Base-by-base conservation (phyloP, 2,113 vertebrate genomes). In the Trematocara zebra region DNA sequence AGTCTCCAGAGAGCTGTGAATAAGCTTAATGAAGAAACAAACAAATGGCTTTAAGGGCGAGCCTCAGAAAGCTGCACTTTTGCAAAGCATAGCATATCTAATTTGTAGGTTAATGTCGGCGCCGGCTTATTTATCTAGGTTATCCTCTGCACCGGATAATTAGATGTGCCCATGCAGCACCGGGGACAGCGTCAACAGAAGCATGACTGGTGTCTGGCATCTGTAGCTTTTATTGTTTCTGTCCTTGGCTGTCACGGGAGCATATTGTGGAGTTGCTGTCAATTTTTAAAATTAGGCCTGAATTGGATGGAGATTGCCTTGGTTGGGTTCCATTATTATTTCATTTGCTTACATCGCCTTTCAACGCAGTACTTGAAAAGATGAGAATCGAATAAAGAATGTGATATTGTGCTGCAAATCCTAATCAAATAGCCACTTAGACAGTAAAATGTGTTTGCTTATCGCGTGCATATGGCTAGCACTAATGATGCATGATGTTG, bases 21-120 rank as follows among this genome's bases (percentile, higher is more conserved):
- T 94, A 85, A 93, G 87, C 89, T 92, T 92, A 94, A 93, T 86
- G 89, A 95, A 93, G 85, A 94, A 94, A 95, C 91, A 94, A 94
- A 87, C 81, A 93, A 88, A 89, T 40, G 3, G 4, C 26, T 93
- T 87, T 89, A 74, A 79, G 83, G 87, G 78, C 53, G 56, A 92
- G 81, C 79, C 20, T 89, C 76, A 56, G 87, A 93, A 82, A 90
- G 89, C 91, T 84, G 78, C 87, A 89, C 86, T 87, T 95, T 88
- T 91, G 82, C 80, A 86, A 90, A 87, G 69, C 76, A 3, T 64
- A 72, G 83, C 64, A 92, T 91, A 93, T 93, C 89, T 93, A 93
- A 95, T 96, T 94, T 95, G 91, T 96, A 90, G 94, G 92, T 93
- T 93, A 94, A 95, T 87, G 90, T 93, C 23, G 23, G 67, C 40